Evolutionary conservation across 2,797 vertebrate genomes (phyloP).

Genomic region (Poeciliopsis gracilis): DNA sequence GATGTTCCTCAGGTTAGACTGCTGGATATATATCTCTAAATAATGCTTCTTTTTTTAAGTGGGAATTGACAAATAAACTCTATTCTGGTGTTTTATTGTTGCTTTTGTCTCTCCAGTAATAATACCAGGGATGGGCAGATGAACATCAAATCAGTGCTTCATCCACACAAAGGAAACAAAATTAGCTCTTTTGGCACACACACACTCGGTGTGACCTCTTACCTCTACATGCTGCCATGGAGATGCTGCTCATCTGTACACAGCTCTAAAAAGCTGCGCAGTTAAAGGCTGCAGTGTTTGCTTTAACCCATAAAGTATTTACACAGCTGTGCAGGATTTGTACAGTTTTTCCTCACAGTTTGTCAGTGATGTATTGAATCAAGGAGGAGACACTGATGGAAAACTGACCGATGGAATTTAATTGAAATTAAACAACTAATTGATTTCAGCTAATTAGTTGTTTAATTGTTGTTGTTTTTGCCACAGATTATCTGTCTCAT

Average conservation of each 20-base stretch:
- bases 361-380: not conserved
- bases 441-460: no score
- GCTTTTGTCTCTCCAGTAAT: not conserved
- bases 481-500: no score
- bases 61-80: not conserved
- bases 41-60: not conserved
- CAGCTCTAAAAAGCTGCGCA: constrained; percentile 18
- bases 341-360: not conserved
- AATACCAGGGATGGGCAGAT: constrained; percentile 41
- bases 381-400: not conserved
- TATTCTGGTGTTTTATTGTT: not conserved
- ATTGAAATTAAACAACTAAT: not conserved
- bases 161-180: constrained; percentile 74
- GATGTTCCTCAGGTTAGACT: not conserved
- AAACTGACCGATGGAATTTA: not conserved
- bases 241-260: constrained; percentile 47
- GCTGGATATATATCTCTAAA: not conserved
- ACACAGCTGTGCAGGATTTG: not conserved
- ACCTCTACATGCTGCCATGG: constrained; percentile 72
- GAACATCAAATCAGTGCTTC: constrained; percentile 67
- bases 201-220: constrained; percentile 54
- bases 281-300: constrained; percentile 3
- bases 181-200: constrained; percentile 67
- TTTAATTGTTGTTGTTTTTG: no score
- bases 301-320: not conserved